phyloP scores from a whole-genome alignment of 1,140 invertebrate genomes.

The Manduca sexta region DNA sequence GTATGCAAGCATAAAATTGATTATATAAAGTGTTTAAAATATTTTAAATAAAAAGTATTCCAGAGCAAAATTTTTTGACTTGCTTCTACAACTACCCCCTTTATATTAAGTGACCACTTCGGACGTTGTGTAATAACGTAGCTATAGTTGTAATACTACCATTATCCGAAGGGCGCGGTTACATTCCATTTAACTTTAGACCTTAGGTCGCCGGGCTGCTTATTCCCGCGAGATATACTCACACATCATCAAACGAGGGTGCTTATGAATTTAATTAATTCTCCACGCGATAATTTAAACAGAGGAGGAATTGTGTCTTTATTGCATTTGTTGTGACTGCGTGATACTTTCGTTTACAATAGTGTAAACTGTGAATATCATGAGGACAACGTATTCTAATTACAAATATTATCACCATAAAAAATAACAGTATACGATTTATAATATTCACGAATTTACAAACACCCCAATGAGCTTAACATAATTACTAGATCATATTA shows the following conservation, averaged over 20 bases:
- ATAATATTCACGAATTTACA: too few relatives aligned
- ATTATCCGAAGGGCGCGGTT: conserved; percentile 35
- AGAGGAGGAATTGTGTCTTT: conserved; percentile 30
- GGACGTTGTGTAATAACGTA: not conserved
- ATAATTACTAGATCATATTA: too few relatives aligned
- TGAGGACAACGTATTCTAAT: not conserved
- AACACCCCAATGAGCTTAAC: too few relatives aligned
- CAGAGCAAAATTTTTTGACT: not conserved
- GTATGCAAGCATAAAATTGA: too few relatives aligned
- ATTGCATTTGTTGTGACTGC: conserved; percentile 24
- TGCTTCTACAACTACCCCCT: too few relatives aligned
- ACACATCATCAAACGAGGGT: conserved; percentile 47
- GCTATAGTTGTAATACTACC: conserved; percentile 3
- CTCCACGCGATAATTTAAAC: conserved; percentile 40
- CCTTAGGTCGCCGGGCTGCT: conserved; percentile 24
- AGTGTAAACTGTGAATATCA: not conserved
- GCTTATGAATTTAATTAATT: conserved; percentile 64
- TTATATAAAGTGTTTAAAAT: too few relatives aligned
- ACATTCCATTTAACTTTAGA: conserved; percentile 57
- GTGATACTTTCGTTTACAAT: not conserved
- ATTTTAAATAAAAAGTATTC: too few relatives aligned
- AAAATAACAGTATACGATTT: too few relatives aligned
- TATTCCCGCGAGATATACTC: conserved; percentile 28
- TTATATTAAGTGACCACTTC: not conserved
- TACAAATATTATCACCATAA: too few relatives aligned